Evolutionary conservation across 2,113 vertebrate genomes (phyloP).

Genomic region (human): GRCh38 chr7:108231001-108231500

Average conservation of each 20-base stretch:
- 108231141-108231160: constrained; percentile 94
- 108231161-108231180: constrained; percentile 24
- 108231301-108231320: neutral
- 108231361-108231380: neutral
- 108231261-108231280: constrained; percentile 10
- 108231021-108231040: constrained; percentile 97
- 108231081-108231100: constrained; percentile 92
- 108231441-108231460: neutral
- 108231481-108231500: constrained; percentile 6
- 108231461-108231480: neutral
- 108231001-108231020: neutral
- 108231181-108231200: constrained; percentile 43
- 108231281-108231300: neutral
- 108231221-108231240: constrained; percentile 37
- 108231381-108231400: neutral
- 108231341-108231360: neutral
- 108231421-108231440: neutral
- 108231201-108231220: constrained; percentile 40
- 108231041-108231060: constrained; percentile 98
- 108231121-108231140: constrained; percentile 95
- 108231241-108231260: neutral
- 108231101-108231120: constrained; percentile 90
- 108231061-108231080: constrained; percentile 94
- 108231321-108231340: neutral
- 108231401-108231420: constrained; percentile 35